Percentiles rank a stretch among this genome's conserved stretches.
Conservation (phyloP, 2,797 vertebrate genomes). For the Borostomias antarcticus region DNA sequence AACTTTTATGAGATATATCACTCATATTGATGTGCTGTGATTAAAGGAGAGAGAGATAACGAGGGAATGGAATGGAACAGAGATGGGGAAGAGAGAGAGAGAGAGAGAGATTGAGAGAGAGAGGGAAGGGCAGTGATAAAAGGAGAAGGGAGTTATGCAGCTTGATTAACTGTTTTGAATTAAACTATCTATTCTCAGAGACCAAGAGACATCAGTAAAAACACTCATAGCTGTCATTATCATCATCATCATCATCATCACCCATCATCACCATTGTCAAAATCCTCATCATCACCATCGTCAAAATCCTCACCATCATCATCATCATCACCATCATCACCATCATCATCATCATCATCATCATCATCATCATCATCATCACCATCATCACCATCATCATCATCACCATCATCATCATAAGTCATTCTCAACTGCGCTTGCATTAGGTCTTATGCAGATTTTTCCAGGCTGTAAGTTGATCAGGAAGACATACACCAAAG, state of each 20-base stretch:
- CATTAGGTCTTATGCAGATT: too few relatives aligned
- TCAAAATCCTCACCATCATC: constrained; percentile 16
- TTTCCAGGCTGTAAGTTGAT: too few relatives aligned
- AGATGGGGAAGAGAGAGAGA: constrained; percentile 50
- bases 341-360: constrained; percentile 21
- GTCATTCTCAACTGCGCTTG: too few relatives aligned
- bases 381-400: not conserved
- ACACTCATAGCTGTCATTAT: not conserved
- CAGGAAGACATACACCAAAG: too few relatives aligned
- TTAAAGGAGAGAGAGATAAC: constrained; percentile 58
- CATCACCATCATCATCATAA: not conserved
- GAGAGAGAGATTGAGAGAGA: constrained; percentile 44
- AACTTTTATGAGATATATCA: constrained; percentile 51
- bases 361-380: constrained; percentile 5
- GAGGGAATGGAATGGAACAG: constrained; percentile 52
- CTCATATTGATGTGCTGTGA: constrained; percentile 59
- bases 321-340: not conserved
- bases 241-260: constrained; percentile 8
- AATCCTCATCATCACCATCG: not conserved
- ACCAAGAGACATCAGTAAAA: constrained; percentile 48
- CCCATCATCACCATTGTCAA: not conserved
- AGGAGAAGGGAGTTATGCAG: constrained; percentile 46
- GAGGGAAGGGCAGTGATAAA: too few relatives aligned
- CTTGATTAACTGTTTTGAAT: constrained; percentile 59
- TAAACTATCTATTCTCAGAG: constrained; percentile 53